Percentiles rank a stretch among this genome's conserved stretches.
phyloP scores from a whole-genome alignment of 2,888 invertebrate species.

The Pachymerium ferrugineum region DNA sequence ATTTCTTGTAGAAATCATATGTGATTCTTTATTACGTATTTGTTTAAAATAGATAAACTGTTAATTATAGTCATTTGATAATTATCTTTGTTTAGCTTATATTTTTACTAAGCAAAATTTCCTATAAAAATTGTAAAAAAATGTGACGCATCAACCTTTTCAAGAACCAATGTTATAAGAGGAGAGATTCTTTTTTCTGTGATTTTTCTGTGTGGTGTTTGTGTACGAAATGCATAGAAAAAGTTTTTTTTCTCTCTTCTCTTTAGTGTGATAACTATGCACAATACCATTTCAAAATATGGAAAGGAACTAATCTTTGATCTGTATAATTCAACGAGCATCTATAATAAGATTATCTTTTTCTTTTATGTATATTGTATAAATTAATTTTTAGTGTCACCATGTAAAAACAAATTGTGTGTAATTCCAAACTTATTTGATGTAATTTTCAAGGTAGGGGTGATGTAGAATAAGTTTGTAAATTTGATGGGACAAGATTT shows the following conservation, averaged over 20 bases:
- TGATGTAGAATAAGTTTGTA: constrained; percentile 19
- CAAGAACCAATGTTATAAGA: constrained; percentile 4
- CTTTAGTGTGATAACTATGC: constrained; percentile 24
- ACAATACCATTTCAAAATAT: constrained; percentile 12
- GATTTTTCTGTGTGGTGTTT: neutral
- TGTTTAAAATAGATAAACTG: too few relatives aligned
- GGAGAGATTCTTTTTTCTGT: neutral
- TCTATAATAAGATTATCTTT: constrained; percentile 12
- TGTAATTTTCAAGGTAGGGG: constrained; percentile 20
- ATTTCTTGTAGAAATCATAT: too few relatives aligned
- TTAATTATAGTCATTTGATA: too few relatives aligned
- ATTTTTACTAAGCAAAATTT: too few relatives aligned
- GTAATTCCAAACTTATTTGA: constrained; percentile 17
- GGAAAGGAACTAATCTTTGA: constrained; percentile 17
- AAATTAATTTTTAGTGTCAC: constrained; percentile 17
- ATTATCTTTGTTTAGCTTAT: too few relatives aligned
- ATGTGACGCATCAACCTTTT: neutral
- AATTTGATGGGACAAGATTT: constrained; percentile 16
- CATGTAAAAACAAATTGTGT: neutral
- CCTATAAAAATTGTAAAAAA: constrained; percentile 2
- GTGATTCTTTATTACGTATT: too few relatives aligned
- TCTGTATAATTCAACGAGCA: constrained; percentile 9
- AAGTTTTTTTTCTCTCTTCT: constrained; percentile 11
- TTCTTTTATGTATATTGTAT: constrained; percentile 9
- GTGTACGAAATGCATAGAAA: neutral